These are phyloP conservation scores for Stictonetta naevosa DNA, from an alignment of 2,113 vertebrate species.

Conservation along the genomic window DNA sequence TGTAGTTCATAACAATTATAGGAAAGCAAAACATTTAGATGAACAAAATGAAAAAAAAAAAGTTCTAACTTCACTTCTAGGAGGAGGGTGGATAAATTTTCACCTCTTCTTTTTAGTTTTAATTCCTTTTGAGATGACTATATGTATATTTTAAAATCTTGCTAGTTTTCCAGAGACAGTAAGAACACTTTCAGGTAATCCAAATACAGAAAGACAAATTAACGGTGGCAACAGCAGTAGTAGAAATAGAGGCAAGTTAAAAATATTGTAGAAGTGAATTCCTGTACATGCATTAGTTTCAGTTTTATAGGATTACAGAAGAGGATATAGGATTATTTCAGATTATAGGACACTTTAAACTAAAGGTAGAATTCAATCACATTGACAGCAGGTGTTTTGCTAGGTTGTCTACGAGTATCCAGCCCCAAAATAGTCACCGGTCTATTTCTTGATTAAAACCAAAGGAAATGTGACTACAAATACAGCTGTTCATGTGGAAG, in stretches of 20 bases:
- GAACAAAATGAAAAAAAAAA: not conserved
- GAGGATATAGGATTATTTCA: not conserved
- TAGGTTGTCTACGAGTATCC: not conserved
- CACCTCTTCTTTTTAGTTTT: not conserved
- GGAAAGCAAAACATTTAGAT: not conserved
- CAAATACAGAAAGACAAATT: not conserved
- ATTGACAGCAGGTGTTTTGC: not conserved
- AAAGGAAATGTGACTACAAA: not conserved
- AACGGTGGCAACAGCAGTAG: not conserved
- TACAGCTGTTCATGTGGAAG: not conserved
- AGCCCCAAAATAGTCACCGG: not conserved
- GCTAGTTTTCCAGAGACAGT: not conserved
- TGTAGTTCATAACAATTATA: not conserved
- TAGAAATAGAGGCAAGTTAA: not conserved
- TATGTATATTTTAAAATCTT: not conserved
- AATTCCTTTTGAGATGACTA: not conserved
- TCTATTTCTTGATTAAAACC: not conserved
- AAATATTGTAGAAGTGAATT: not conserved
- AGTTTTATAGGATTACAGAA: not conserved
- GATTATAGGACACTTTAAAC: not conserved
- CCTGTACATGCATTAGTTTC: not conserved
- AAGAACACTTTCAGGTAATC: not conserved
- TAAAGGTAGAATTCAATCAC: not conserved
- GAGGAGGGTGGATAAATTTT: not conserved
- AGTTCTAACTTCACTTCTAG: not conserved